Base-by-base conservation (phyloP, 2,797 vertebrate species). In the Sebastes hubbsi region DNA sequence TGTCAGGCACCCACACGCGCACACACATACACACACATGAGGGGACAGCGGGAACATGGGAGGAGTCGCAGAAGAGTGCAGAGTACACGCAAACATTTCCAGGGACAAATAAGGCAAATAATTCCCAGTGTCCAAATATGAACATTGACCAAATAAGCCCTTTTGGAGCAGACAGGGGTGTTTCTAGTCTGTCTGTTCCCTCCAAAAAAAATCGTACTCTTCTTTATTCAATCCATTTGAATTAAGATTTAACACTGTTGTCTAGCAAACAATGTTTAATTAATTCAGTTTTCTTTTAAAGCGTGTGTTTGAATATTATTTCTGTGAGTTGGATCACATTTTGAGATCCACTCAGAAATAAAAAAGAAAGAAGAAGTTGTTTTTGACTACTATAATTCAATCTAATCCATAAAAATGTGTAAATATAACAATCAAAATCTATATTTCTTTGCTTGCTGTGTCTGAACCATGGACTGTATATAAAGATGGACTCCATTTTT, bases 51-150 rank as follows among this genome's bases (percentile, higher is more conserved):
- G 38, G 69, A 81, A 73, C 34, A 13, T 64, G 67, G 82, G 83
- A 86, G 87, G 83, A 83, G 82, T 68, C 25, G 24, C 67, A 34
- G 3, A 2, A 58, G 55, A 68, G 90, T 63, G 77, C 82, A 91
- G 78, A 93, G 89, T 81, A 81, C 87, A 88, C 30, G 58, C 85
- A 92, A 93, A 92, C 89, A 94, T 92, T 91, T 91, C 88, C 88
- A 88, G 89, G 91, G 85, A 92, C 84, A 94, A 95, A 95, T 92
- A 92, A 89, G 91, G 89, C 87, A 92, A 91, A 91, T 78, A 82
- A 69, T 91, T 89, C 78, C 54, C 76, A 70, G 55, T 89, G 86
- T 92, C 86, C 89, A 90, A 93, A 92, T 88, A 90, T 82, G 87
- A 78, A 84, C 88, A 90, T 85, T 89, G 89, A 80, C 92, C 88